Evolutionary conservation across 2,113 vertebrate genomes (phyloP), one percentile per base, ranked within the genome.

Genomic region (Clarias macrocephalus): DNA sequence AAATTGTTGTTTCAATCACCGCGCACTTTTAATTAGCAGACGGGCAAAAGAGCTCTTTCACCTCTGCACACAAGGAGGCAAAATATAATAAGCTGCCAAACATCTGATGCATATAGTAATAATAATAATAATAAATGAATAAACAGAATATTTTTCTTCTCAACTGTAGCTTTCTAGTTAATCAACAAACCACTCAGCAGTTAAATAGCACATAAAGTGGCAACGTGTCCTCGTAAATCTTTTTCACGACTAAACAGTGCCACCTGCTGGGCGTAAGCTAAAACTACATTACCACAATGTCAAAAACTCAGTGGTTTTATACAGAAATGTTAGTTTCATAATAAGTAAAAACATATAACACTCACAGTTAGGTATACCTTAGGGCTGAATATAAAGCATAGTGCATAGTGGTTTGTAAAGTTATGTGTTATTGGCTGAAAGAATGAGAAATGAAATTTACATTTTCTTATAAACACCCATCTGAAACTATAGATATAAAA

Each of bases 221-320:
- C 62, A 66, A 86, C 19, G 28, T n/a, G 19, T 33, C 21, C 62
- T 56, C 30, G 10, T 12, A 12, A 21, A 80, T 11, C 37, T 80
- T 62, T 86, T 33, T 30, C 33, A 63, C 42, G 82, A 65, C 2
- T 75, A 87, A 82, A 28, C 37, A 87, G 18, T 87, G 86, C 80
- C 86, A 82, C 80, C 86, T 87, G 16, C 33, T 87, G 86, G 79
- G 25, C 0, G 33, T 18, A 4, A 82, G 0, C 5, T 82, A n/a
- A 1, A 62, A 86, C 0, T 48, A 60, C 56, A 62, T 60, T 6
- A 23, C 18, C 6, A 21, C 15, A 8, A 23, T 23, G 11, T 0
- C 6, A 19, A 62, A 28, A 82, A 66, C 19, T 2, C 3, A 48
- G 13, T 18, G 7, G 75, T 19, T 56, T 79, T 16, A n/a, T 19